Evolutionary conservation across 23 tunicate species (phyloP).

Genomic region (Ascidia mentula): DNA sequence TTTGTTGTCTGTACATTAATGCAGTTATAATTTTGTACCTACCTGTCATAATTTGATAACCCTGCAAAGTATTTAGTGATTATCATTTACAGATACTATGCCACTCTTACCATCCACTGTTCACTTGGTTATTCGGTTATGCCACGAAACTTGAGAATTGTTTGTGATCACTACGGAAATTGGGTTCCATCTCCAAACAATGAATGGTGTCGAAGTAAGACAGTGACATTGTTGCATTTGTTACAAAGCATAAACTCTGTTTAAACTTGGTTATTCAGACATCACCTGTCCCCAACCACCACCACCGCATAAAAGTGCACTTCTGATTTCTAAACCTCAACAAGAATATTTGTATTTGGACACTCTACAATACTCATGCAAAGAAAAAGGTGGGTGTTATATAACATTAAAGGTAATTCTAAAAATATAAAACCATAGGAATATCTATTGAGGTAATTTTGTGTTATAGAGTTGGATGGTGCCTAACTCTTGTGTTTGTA

Average conservation of each 20-base stretch:
- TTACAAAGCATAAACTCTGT: background rate
- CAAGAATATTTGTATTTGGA: constrained; percentile 15
- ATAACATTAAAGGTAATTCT: too few species aligned
- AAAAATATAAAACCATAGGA: too few species aligned
- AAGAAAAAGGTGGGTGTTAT: constrained; percentile 34
- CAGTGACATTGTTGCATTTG: background rate
- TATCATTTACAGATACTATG: constrained; percentile 37
- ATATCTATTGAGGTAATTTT: too few species aligned
- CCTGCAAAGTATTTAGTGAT: too few species aligned
- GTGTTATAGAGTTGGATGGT: too few species aligned
- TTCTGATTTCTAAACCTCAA: background rate
- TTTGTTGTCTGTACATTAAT: too few species aligned
- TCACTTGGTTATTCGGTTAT: constrained; percentile 35
- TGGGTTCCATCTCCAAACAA: constrained; percentile 39
- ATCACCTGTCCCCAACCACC: constrained; percentile 41
- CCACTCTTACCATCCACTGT: constrained; percentile 45
- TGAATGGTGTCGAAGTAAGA: constrained; percentile 47
- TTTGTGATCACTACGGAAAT: constrained; percentile 47
- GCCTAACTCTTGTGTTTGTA: too few species aligned
- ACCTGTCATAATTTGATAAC: too few species aligned
- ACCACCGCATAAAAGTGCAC: background rate
- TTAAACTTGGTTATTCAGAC: constrained; percentile 16
- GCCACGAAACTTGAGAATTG: constrained; percentile 9
- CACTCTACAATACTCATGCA: constrained; percentile 40
- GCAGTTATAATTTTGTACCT: too few species aligned